A percentile compares a stretch with the other conserved stretches of the same genome.
phyloP scores from a whole-genome alignment of 2,797 vertebrate genomes.

The Tolypeutes matacus region DNA sequence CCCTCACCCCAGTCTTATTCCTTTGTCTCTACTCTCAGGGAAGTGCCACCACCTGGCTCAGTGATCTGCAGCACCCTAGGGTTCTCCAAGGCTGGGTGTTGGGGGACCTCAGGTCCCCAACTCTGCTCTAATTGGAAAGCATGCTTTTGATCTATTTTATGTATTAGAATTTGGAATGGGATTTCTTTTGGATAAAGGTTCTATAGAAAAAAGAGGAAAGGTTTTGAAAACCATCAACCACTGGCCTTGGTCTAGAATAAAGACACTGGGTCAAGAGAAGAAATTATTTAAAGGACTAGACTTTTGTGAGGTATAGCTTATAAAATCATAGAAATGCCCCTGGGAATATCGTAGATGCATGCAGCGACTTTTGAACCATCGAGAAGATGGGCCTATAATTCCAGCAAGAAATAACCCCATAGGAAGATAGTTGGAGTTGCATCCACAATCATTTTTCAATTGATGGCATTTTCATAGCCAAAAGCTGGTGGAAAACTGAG shows the following conservation, averaged over 20 bases:
- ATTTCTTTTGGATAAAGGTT: conserved; percentile 41
- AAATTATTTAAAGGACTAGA: not conserved
- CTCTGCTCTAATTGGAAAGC: not conserved
- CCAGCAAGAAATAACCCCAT: not conserved
- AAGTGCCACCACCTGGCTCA: not conserved
- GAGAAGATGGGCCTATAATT: conserved; percentile 11
- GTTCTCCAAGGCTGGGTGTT: too few relatives aligned
- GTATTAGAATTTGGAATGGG: not conserved
- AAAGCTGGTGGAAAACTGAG: not conserved
- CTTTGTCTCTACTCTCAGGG: not conserved
- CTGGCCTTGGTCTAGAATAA: not conserved
- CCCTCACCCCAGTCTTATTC: not conserved
- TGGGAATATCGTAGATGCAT: not conserved
- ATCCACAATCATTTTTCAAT: not conserved
- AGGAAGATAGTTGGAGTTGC: not conserved
- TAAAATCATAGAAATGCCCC: not conserved
- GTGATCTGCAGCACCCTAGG: not conserved
- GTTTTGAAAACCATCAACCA: not conserved
- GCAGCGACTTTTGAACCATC: not conserved
- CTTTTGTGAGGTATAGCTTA: not conserved
- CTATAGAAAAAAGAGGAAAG: not conserved
- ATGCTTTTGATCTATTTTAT: not conserved
- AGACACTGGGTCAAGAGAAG: not conserved
- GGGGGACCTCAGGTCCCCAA: not conserved
- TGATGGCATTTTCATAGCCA: not conserved